Percentiles rank a stretch among this genome's conserved stretches.
These are phyloP conservation scores for Peromyscus melanophrys DNA, from an alignment of 2,797 vertebrate genomes.

Conservation along the genomic window DNA sequence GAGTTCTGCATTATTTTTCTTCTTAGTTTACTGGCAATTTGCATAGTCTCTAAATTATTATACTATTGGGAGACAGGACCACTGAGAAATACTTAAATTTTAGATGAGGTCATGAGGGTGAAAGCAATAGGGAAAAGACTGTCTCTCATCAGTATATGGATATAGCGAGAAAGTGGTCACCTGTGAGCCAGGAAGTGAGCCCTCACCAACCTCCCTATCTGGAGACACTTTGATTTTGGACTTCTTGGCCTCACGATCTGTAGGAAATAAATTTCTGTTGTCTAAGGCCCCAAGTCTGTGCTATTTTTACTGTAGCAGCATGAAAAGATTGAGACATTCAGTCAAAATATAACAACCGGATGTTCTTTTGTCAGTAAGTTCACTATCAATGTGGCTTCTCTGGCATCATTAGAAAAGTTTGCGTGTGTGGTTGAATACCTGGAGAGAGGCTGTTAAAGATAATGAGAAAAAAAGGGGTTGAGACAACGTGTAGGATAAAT, in stretches of 20 bases:
- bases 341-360: background rate
- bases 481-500: background rate
- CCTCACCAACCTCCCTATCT: no score
- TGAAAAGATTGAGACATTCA: background rate
- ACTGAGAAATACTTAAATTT: background rate
- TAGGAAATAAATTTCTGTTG: background rate
- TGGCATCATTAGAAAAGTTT: background rate
- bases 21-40: background rate
- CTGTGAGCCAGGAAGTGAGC: background rate
- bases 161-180: background rate
- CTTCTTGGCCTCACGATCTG: background rate
- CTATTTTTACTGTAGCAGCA: background rate
- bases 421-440: background rate
- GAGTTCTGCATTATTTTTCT: background rate
- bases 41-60: background rate
- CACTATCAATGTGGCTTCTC: background rate
- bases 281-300: background rate
- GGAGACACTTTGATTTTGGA: background rate
- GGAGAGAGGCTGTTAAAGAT: background rate
- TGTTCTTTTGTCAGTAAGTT: background rate
- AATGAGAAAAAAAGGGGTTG: background rate
- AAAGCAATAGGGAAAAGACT: background rate
- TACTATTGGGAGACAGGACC: no score
- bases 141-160: background rate
- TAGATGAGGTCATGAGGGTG: background rate